Evolutionary conservation across 2,113 vertebrate species (phyloP).

Genomic region (Tenebrosternarchus preto): DNA sequence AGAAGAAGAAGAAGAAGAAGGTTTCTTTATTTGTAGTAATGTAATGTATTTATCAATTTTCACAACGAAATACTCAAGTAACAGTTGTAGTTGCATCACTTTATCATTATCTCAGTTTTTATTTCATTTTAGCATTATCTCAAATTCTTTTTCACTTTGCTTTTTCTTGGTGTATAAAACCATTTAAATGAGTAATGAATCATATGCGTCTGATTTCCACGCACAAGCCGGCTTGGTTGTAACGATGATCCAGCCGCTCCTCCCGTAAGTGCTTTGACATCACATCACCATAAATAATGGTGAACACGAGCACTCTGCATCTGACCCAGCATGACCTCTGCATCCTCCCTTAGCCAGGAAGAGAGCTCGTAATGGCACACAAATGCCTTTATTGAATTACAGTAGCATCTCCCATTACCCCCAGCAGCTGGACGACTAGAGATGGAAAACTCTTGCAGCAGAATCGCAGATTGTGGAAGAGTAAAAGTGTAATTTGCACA

Average conservation of each 20-base stretch:
- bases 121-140: too few species aligned
- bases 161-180: constrained; percentile 14
- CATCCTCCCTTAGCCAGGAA: constrained; percentile 71
- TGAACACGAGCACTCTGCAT: constrained; percentile 65
- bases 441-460: constrained; percentile 27
- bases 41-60: too few species aligned
- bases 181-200: constrained; percentile 34
- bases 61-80: too few species aligned
- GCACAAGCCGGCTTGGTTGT: constrained; percentile 28
- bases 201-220: constrained; percentile 34
- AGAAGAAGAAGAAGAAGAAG: too few species aligned
- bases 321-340: constrained; percentile 66
- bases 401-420: constrained; percentile 70
- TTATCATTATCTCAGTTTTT: neutral
- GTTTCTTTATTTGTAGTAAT: too few species aligned
- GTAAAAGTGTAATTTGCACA: constrained; percentile 17
- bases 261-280: constrained; percentile 74
- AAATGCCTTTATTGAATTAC: constrained; percentile 78
- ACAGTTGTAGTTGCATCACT: neutral
- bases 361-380: constrained; percentile 71
- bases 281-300: constrained; percentile 74
- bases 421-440: constrained; percentile 54
- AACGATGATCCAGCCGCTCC: constrained; percentile 67
- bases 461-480: constrained; percentile 15
- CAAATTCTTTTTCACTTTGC: too few species aligned